Evolutionary conservation across 2,888 invertebrate species (phyloP), one percentile per base, ranked within the genome.

Genomic region (Nemurella pictetii): DNA sequence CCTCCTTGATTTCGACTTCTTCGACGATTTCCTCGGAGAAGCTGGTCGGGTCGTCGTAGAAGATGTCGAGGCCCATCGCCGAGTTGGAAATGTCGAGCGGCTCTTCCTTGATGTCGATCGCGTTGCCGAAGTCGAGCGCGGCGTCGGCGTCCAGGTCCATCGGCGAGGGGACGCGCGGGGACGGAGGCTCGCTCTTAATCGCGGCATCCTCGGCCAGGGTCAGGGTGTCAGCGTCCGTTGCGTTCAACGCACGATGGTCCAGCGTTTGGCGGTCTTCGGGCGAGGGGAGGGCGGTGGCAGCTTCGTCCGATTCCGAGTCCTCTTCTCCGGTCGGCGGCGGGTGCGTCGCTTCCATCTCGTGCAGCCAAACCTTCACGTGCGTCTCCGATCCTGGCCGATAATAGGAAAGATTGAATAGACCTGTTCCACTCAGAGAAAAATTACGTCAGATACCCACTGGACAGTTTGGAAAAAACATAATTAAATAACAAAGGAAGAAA

Each of bases 301-400:
- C 7, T 26, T 26, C 75, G 25, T 28, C 27, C 12, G 27, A 5
- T 28, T 75, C 75, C 75, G 29, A 27, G 7, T 75, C 29, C 25
- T 7, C 75, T 2, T 75, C 75, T 55, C 55, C 20, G 55, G 55
- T 20, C 20, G 15, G 55, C 20, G 55, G 20, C 20, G 55, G 20
- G 12, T 20, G 9, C 55, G 55, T 55, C 12, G 15, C 15, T 5
- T 28, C 3, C n/a, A 29, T 15, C 12, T n/a, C 28, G 82, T 88
- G 88, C 75, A 91, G 88, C 94, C 95, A 95, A 4, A 96, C 92
- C 88, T 96, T 95, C 0, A 95, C 93, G 12, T 95, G 89, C 0
- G 96, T 97, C 91, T 97, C 97, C 15, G 95, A 94, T 75, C 97
- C 96, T 94, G 90, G n/a, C n/a, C n/a, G n/a, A n/a, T n/a, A n/a